A percentile compares a stretch with the other conserved stretches of the same genome.
phyloP scores from a whole-genome alignment of 2,113 vertebrate species.

The Oophaga pumilio region DNA sequence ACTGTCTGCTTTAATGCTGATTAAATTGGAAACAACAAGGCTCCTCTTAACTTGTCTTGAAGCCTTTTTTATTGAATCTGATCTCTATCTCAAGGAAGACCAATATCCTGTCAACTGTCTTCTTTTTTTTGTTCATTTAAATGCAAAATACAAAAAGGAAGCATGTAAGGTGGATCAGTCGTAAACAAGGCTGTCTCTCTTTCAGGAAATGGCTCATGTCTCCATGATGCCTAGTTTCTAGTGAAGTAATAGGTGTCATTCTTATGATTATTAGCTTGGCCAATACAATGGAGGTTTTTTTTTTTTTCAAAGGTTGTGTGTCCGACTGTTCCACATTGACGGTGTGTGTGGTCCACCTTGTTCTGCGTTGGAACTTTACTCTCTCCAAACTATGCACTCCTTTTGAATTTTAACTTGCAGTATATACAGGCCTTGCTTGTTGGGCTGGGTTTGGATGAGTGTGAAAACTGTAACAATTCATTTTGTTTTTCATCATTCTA shows the following conservation, averaged over 20 bases:
- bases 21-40: constrained; percentile 65
- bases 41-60: neutral
- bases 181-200: neutral
- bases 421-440: neutral
- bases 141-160: constrained; percentile 9
- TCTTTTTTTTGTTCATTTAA: constrained; percentile 1
- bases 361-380: neutral
- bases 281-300: neutral
- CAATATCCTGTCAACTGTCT: neutral
- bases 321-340: too few relatives aligned
- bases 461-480: too few relatives aligned
- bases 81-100: neutral
- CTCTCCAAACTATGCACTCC: neutral
- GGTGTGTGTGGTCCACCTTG: neutral
- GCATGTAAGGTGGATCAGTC: neutral
- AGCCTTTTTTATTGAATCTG: neutral
- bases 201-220: constrained; percentile 1
- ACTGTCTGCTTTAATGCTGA: constrained; percentile 77
- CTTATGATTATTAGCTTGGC: constrained; percentile 18
- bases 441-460: neutral
- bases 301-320: neutral
- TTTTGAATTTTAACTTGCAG: neutral
- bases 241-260: neutral
- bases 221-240: neutral
- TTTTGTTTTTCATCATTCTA: too few relatives aligned